Conservation (phyloP, 2,888 invertebrate genomes). For the Tetropium fuscum region DNA sequence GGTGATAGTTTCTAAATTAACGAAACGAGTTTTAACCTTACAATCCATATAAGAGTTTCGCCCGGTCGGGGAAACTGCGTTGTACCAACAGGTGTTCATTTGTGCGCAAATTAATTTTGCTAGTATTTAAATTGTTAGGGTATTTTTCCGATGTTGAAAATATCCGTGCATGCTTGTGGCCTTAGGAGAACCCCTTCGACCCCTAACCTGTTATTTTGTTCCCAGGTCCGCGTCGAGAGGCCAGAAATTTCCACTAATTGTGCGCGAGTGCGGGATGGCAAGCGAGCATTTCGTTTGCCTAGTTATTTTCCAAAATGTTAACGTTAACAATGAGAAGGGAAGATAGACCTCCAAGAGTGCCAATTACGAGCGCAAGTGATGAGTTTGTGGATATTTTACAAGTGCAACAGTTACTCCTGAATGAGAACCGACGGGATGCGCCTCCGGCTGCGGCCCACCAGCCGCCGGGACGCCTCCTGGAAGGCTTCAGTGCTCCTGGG, state of each 20-base stretch:
- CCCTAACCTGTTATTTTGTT: background rate
- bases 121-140: too few relatives aligned
- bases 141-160: background rate
- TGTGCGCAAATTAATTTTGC: background rate
- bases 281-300: constrained; percentile 49
- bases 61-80: too few relatives aligned
- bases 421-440: constrained; percentile 40
- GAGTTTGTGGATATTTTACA: constrained; percentile 89
- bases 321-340: constrained; percentile 77
- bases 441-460: constrained; percentile 16
- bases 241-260: background rate
- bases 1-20: too few relatives aligned
- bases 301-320: constrained; percentile 60
- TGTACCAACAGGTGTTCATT: background rate
- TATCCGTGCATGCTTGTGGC: constrained; percentile 48
- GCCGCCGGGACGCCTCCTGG: constrained; percentile 5
- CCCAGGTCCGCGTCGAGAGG: background rate
- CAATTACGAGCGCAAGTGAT: constrained; percentile 64
- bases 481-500: constrained; percentile 34
- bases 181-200: background rate
- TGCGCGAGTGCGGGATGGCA: constrained; percentile 66
- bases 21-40: too few relatives aligned
- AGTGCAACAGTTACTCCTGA: constrained; percentile 65
- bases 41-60: too few relatives aligned
- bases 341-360: constrained; percentile 60